Evolutionary conservation across 2,888 invertebrate species (phyloP), one percentile per base, ranked within the genome.

Genomic region (Amblyjoppa proteus): DNA sequence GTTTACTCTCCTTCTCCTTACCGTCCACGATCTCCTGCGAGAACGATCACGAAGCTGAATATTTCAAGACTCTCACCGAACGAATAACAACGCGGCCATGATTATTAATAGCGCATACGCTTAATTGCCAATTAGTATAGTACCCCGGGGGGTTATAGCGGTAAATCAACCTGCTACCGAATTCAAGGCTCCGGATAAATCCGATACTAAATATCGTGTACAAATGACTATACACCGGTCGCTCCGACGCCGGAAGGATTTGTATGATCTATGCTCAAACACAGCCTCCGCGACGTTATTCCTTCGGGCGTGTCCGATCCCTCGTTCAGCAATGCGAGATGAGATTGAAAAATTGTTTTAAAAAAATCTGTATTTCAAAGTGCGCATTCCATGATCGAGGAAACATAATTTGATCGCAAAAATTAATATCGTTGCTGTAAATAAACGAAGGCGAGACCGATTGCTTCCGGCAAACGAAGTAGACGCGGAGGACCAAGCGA

Each of bases 91-190:
- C 85, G 76, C 68, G 78, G 80, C 68, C 85, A 80, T 85, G 83
- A 83, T 85, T 85, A 85, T 85, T 85, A 85, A 85, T 85, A 85
- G 85, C 80, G 83, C 85, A 85, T 85, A 85, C 85, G 80, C 73
- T 85, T 85, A 85, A 85, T 85, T 85, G 85, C 83, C 85, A 85
- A 85, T 85, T 85, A 85, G 85, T 83, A 80, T 66, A 70, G 77
- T 69, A 75, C 76, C 49, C 66, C 34, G 20, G 73, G 61, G 56
- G 53, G 51, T 16, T 16, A 66, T 69, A 73, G 71, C 68, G 78
- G 78, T 73, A 78, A 78, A 83, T 78, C 68, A 83, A 69, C 77
- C 71, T 66, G 83, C 83, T 83, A 83, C 83, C 83, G 78, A 83
- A 83, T 83, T 83, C 68, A 74, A 83, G 73, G 58, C 49, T 64